Base-by-base conservation (phyloP, 2,797 vertebrate species). In the Enteromius mattozi region DNA sequence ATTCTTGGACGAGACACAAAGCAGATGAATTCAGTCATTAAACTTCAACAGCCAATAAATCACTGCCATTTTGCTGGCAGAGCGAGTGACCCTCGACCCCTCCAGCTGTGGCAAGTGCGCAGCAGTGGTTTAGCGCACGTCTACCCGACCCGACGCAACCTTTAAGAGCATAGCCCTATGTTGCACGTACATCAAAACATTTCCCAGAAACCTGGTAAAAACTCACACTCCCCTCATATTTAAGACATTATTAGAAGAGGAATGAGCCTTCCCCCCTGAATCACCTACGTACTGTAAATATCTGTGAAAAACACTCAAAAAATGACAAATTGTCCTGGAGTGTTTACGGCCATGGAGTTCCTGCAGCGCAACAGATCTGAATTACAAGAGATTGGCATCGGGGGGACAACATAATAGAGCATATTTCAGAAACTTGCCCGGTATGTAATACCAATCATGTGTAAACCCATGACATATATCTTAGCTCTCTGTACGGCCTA, bases 61-160 rank as follows among this genome's bases (percentile, higher is more conserved):
- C 89, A 89, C 83, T 59, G 84, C 78, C 88, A 87, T 89, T 93
- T 88, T 66, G 83, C 77, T 81, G 54, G 76, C 33, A 75, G 37
- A 59, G 77, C 69, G 45, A 63, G 87, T 24, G 79, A 92, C 88
- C 79, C 69, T 80, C 91, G 89, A 92, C 93, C 91, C 82, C 63
- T 81, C 90, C 93, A 94, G 92, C 94, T 94, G 93, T 85, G 90
- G 88, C 86, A 83, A 93, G 89, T 51, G 89, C 91, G 92, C 90
- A 82, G 65, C 77, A 16, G 51, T n/a, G 85, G 80, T 70, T 81
- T 83, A 83, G 84, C 72, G 56, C 89, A 89, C 54, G 81, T 92
- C 89, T 88, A 86, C 59, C 63, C n/a, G 66, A 80, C 87, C 51
- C 85, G 77, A 63, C 37, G 49, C 51, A 74, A 79, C 82, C 59